phyloP scores from a whole-genome alignment of 1,140 invertebrate species.

The Mycetomoellerius zeteki region DNA sequence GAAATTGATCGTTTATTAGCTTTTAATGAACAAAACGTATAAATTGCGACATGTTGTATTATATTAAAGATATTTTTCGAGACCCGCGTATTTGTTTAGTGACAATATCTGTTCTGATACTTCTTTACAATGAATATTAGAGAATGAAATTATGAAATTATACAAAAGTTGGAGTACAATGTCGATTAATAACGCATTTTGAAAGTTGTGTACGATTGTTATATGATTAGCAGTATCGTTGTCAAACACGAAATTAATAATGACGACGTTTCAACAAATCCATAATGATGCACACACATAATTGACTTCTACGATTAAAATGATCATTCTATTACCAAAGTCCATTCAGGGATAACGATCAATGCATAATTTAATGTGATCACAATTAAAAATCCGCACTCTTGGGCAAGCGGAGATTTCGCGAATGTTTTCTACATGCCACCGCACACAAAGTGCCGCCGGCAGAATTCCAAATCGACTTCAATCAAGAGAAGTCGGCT shows the following conservation, averaged over 20 bases:
- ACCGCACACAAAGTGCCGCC: neutral
- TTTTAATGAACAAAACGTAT: neutral
- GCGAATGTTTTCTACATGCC: neutral
- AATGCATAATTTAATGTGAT: neutral
- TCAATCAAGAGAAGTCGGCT: neutral
- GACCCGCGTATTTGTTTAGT: neutral
- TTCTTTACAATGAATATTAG: neutral
- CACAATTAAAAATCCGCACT: constrained; percentile 9
- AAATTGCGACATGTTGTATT: neutral
- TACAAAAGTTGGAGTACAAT: constrained; percentile 7
- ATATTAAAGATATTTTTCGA: constrained; percentile 40
- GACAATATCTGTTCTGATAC: neutral
- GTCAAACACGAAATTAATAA: constrained; percentile 50
- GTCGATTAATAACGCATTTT: constrained; percentile 44
- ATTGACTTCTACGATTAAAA: constrained; percentile 45
- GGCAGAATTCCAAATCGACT: constrained; percentile 9
- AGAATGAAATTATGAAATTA: constrained; percentile 35
- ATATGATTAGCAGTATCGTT: constrained; percentile 46
- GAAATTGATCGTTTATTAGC: constrained; percentile 35
- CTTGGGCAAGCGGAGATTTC: neutral
- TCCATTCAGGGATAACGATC: neutral
- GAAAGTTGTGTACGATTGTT: neutral
- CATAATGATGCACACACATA: neutral
- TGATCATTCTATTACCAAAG: neutral
- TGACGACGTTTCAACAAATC: constrained; percentile 4